Percentiles rank a stretch among this genome's conserved stretches.
These are phyloP conservation scores for Caenorhabditis briggsae DNA, from an alignment of 1,140 invertebrate genomes.

Conservation along the genomic window DNA sequence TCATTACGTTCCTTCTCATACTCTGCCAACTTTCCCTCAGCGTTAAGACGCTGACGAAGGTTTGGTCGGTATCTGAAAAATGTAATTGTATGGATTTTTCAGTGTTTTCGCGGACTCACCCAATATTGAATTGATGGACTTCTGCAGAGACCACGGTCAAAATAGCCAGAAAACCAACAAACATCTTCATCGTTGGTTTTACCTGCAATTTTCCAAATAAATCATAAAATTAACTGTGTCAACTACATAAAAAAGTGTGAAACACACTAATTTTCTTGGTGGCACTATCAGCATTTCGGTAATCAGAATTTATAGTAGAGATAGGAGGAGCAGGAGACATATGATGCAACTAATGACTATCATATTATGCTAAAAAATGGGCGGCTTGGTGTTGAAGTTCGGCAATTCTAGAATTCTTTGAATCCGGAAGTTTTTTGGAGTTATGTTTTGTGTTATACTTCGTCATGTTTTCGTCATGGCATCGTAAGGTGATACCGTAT, in stretches of 20 bases:
- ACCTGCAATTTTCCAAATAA: background rate
- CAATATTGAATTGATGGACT: conserved; percentile 46
- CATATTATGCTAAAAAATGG: conserved; percentile 23
- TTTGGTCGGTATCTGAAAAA: conserved; percentile 35
- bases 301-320: conserved; percentile 28
- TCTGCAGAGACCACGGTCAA: conserved; percentile 46
- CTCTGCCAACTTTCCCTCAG: conserved; percentile 55
- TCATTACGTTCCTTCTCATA: conserved; percentile 45
- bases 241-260: background rate
- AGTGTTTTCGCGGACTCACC: background rate
- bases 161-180: background rate
- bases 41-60: conserved; percentile 16
- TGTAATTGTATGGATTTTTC: no score
- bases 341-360: conserved; percentile 52
- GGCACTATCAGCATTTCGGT: conserved; percentile 27
- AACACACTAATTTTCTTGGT: background rate
- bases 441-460: background rate
- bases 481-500: no score
- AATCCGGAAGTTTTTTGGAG: conserved; percentile 23
- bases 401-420: background rate
- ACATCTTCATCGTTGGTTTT: background rate
- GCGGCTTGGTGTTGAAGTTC: conserved; percentile 45
- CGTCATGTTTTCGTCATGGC: no score
- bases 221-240: background rate
- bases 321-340: conserved; percentile 50